Evolutionary conservation across 2,113 vertebrate species (phyloP).

Genomic region (Phrynosoma platyrhinos): DNA sequence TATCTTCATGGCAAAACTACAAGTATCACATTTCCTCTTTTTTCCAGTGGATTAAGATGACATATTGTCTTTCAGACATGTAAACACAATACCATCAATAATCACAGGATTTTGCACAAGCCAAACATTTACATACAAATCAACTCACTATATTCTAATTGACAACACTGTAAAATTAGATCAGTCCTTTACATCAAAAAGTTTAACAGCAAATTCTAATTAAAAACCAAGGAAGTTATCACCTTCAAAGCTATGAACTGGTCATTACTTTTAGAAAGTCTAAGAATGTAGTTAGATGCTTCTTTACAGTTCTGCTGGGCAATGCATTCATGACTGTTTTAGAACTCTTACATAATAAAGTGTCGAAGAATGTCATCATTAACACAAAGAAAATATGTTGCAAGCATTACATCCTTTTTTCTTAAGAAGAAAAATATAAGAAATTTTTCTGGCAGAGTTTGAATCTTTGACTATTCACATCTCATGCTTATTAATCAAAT

Average conservation of each 20-base stretch:
- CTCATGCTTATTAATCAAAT: neutral
- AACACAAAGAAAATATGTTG: neutral
- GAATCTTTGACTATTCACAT: neutral
- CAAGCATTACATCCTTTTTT: neutral
- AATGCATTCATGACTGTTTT: neutral
- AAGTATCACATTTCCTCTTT: neutral
- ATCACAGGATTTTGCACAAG: neutral
- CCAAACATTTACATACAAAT: neutral
- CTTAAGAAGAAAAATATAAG: neutral
- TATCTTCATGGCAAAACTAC: neutral
- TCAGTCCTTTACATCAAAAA: too few relatives aligned
- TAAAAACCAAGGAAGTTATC: neutral
- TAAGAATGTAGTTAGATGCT: neutral
- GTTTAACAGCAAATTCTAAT: neutral
- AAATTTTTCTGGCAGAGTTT: neutral
- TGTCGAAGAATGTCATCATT: neutral
- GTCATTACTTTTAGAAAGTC: neutral
- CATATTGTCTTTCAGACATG: neutral
- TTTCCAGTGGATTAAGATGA: neutral
- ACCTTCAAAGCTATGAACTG: neutral
- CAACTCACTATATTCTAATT: neutral
- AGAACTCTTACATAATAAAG: conserved; percentile 6
- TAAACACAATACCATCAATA: neutral
- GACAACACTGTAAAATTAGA: neutral
- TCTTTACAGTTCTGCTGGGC: neutral